A percentile compares a stretch with the other conserved stretches of the same genome.
Evolutionary conservation across 2,113 vertebrate species (phyloP).

Genomic region (Xenopus laevis): DNA sequence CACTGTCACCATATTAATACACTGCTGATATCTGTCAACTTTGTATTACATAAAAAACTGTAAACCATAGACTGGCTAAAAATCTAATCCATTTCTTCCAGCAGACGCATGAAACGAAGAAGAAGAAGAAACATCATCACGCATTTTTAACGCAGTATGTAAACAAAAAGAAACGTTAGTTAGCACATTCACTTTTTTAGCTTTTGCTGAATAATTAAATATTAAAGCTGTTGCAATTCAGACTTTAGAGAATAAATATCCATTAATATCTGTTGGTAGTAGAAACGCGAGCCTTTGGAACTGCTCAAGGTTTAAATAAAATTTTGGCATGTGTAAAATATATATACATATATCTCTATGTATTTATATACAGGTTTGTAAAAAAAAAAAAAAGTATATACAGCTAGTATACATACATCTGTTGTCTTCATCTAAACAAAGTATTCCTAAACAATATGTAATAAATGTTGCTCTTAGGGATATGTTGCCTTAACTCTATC

Average conservation of each 20-base stretch:
- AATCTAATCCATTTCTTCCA: not conserved
- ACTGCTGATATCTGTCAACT: too few species aligned
- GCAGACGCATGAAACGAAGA: not conserved
- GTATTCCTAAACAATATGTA: not conserved
- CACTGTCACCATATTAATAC: too few species aligned
- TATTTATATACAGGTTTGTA: conserved; percentile 21
- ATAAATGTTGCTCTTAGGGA: too few species aligned
- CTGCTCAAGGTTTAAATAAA: conserved; percentile 55
- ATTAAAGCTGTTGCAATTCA: conserved; percentile 27
- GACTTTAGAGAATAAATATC: conserved; percentile 36
- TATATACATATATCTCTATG: conserved; percentile 31
- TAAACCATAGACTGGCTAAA: conserved; percentile 4
- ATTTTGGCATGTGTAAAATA: conserved; percentile 30
- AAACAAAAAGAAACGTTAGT: not conserved
- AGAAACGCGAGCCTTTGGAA: conserved; percentile 47
- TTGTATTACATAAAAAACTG: not conserved
- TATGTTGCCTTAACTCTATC: too few species aligned
- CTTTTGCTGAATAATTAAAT: conserved; percentile 3
- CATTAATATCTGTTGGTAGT: conserved; percentile 18
- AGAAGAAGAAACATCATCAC: not conserved
- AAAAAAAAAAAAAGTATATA: conserved; percentile 24
- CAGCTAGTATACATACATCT: conserved; percentile 48
- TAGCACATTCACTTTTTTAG: not conserved
- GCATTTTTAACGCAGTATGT: not conserved
- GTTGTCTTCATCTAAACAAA: conserved; percentile 52